These are phyloP conservation scores for Paraescarpia echinospica DNA, from an alignment of 1,140 invertebrate species.

Conservation along the genomic window DNA sequence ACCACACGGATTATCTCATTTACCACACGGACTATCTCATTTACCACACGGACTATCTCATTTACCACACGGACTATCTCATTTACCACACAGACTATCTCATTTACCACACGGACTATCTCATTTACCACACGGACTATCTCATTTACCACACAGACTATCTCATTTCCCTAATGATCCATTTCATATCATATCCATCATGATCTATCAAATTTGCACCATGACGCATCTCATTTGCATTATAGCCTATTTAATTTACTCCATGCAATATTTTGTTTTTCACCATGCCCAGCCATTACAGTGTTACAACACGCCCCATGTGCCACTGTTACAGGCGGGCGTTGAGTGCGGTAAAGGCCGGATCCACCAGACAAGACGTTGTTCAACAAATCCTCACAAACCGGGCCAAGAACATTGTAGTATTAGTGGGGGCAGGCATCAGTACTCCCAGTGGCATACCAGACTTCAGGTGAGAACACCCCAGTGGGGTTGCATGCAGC, in stretches of 20 bases:
- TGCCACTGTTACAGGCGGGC: neutral
- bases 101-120: neutral
- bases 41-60: neutral
- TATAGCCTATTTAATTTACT: neutral
- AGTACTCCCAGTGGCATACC: constrained; percentile 63
- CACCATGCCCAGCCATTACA: neutral
- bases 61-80: neutral
- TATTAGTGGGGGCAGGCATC: constrained; percentile 62
- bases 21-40: neutral
- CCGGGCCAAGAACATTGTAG: constrained; percentile 51
- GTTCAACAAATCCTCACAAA: constrained; percentile 12
- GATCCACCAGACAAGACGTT: constrained; percentile 7
- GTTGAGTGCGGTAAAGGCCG: neutral
- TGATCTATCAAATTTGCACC: neutral
- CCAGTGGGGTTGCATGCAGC: neutral
- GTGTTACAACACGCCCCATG: neutral
- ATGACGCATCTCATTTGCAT: neutral
- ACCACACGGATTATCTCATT: neutral
- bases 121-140: neutral
- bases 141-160: neutral
- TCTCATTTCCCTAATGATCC: neutral
- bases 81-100: neutral
- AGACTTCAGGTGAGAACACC: constrained; percentile 54
- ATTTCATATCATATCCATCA: neutral
- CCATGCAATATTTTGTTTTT: neutral